Base-by-base conservation (phyloP, 2,888 invertebrate species). In the Lasiommata megera region DNA sequence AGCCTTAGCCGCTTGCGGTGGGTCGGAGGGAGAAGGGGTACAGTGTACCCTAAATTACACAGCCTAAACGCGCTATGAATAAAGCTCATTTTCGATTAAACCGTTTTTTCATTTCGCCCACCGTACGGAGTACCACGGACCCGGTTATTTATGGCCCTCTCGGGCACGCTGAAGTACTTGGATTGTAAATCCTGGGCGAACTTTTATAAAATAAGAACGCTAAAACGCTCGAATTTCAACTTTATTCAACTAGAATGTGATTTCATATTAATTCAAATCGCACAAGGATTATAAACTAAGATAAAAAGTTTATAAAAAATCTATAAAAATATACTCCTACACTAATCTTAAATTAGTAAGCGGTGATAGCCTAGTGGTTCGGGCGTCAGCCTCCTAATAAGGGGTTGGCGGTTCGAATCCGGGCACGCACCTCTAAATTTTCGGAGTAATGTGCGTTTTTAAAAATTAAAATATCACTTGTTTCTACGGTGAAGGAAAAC, bases 121-220 rank as follows among this genome's bases (percentile, higher is more conserved):
- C 52, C 38, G 54, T 60, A 62, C 56, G 16, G 43, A 74, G 78
- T 61, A 61, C 57, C 67, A 66, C 77, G 77, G 80, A 84, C 83
- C 84, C 68, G 71, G 86, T 89, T 86, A 90, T 88, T 88, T 90
- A 90, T 88, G 86, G 82, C 76, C 74, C 89, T 87, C 90, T 88
- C 84, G 88, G 83, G 90, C 71, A 80, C 80, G 77, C 77, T 84
- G 84, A 84, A 88, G 90, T 87, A 80, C 79, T 80, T 82, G 77
- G 79, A 88, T 88, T 88, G 88, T 88, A 88, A 89, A 89, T 89
- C 87, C 82, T 80, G 78, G 74, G 77, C 71, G 82, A 84, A 87
- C 84, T 84, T 88, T 79, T 65, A 65, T 61, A 85, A 85, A 85
- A 82, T 63, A 63, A 65, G 61, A 58, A 58, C 51, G 54, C 54